phyloP scores from a whole-genome alignment of 2,113 vertebrate species.

The Heterotis niloticus region DNA sequence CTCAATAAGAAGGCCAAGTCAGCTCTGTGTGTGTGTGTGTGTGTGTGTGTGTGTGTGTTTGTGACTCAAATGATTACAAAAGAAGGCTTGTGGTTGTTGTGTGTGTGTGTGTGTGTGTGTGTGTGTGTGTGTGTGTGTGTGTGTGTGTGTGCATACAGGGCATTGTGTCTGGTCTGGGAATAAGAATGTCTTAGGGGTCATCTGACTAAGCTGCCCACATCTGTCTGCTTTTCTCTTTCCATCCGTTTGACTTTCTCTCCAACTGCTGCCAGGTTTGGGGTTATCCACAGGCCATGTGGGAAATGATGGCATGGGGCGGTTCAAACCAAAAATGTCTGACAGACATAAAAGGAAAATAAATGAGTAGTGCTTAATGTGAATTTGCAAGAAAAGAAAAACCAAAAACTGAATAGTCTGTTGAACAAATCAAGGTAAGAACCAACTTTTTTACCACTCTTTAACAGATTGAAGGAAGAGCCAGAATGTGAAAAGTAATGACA shows the following conservation, averaged over 20 bases:
- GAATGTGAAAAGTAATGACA: no score
- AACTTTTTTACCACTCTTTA: no score
- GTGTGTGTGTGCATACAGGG: not conserved
- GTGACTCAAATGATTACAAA: no score
- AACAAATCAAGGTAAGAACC: not conserved
- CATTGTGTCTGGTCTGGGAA: not conserved
- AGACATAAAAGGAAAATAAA: no score
- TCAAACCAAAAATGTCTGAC: no score
- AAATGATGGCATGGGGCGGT: no score
- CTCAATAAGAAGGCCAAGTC: not conserved
- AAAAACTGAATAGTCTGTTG: not conserved
- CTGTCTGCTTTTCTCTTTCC: not conserved
- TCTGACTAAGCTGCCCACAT: conserved; percentile 9
- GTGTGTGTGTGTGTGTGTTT: not conserved
- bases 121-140: not conserved
- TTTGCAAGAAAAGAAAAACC: not conserved
- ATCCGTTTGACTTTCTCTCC: not conserved
- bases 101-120: not conserved
- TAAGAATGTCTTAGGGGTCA: not conserved
- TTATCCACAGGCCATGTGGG: no score
- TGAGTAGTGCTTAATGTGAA: no score
- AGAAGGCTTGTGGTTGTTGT: no score
- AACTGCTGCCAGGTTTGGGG: no score
- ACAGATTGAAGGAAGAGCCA: no score
- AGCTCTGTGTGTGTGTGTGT: not conserved